Conservation (phyloP, 2,797 vertebrate genomes). For the Acanthurus leucopareius region DNA sequence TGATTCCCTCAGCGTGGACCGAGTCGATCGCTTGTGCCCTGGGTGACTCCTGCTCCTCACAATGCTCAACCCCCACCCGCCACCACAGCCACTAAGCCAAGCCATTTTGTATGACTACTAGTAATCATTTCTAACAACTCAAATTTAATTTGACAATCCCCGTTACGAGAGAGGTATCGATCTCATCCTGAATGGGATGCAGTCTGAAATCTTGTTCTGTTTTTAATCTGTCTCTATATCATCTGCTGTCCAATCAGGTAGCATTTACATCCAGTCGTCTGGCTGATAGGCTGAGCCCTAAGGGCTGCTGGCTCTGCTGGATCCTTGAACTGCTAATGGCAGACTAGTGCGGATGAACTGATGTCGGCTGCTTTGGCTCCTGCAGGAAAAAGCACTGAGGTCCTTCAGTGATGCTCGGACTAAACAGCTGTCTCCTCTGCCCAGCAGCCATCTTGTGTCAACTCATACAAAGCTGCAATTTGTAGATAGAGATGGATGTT, state of each 20-base stretch:
- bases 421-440: conserved; percentile 69
- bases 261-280: conserved; percentile 70
- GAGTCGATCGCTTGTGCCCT: conserved; percentile 79
- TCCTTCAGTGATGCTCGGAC: conserved; percentile 60
- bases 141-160: conserved; percentile 85
- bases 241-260: conserved; percentile 71
- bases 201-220: conserved; percentile 69
- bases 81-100: conserved; percentile 66
- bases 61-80: conserved; percentile 67
- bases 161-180: conserved; percentile 83
- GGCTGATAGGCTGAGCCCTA: conserved; percentile 49
- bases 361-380: conserved; percentile 59
- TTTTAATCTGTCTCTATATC: conserved; percentile 75
- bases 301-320: conserved; percentile 40
- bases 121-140: conserved; percentile 84
- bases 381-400: conserved; percentile 65
- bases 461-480: conserved; percentile 50
- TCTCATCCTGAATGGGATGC: conserved; percentile 65
- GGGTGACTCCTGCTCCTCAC: conserved; percentile 69
- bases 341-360: conserved; percentile 74
- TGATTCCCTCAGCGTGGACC: conserved; percentile 72
- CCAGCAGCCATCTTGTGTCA: conserved; percentile 66
- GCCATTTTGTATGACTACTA: conserved; percentile 79
- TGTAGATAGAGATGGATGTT: conserved; percentile 52
- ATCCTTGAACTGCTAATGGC: conserved; percentile 76